Evolutionary conservation across 2,113 vertebrate genomes (phyloP).

Genomic region (Calyptommatus sinebrachiatus): DNA sequence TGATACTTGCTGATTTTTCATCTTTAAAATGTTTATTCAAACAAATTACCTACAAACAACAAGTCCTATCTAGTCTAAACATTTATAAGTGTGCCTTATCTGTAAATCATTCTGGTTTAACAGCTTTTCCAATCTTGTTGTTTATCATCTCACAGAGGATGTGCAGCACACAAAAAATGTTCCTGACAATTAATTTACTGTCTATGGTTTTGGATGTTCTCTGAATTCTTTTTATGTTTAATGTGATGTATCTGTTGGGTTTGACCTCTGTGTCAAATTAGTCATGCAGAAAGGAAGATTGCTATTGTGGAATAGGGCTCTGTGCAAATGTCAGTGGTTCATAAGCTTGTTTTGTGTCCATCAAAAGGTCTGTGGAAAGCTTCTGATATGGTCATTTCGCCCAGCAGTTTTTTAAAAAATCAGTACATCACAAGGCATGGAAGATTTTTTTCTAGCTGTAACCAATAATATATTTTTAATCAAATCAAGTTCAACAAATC

Average conservation of each 20-base stretch:
- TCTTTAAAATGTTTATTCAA: neutral
- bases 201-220: neutral
- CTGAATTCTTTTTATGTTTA: conserved; percentile 23
- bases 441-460: neutral
- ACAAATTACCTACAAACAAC: neutral
- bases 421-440: accelerated
- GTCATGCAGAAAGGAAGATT: neutral
- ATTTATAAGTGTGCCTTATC: neutral
- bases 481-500: neutral
- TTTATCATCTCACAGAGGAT: neutral
- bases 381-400: conserved; percentile 1
- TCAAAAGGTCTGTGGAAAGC: neutral
- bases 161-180: neutral
- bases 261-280: neutral
- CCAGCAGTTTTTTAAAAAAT: neutral
- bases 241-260: conserved; percentile 8
- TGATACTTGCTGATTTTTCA: neutral
- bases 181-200: neutral
- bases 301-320: neutral
- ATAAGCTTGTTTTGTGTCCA: neutral
- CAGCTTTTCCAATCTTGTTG: neutral
- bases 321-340: conserved; percentile 28
- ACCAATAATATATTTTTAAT: conserved; percentile 4
- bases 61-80: no score
- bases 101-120: neutral